Evolutionary conservation across 2,113 vertebrate species (phyloP).

Genomic region (Tetrao urogallus): DNA sequence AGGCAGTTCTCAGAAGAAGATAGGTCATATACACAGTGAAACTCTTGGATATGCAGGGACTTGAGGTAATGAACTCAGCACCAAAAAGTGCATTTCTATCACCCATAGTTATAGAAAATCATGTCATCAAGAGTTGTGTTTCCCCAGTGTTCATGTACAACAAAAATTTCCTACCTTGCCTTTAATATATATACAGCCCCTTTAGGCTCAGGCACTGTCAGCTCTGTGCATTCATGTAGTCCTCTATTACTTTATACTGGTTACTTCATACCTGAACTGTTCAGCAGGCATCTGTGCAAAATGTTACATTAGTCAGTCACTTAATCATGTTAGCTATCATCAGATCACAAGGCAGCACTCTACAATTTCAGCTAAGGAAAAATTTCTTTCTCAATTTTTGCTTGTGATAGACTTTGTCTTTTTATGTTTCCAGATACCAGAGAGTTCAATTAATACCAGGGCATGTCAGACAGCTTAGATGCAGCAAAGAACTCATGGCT

Average conservation of each 20-base stretch:
- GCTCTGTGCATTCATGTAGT: background rate
- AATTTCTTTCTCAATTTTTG: background rate
- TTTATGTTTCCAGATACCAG: background rate
- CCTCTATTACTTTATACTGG: no score
- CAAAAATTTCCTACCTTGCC: background rate
- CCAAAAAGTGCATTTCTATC: background rate
- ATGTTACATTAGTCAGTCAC: background rate
- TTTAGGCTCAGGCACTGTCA: background rate
- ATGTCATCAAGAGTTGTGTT: background rate
- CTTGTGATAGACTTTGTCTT: background rate
- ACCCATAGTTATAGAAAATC: background rate
- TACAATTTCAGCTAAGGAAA: background rate
- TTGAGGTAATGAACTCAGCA: background rate
- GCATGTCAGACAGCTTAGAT: constrained; percentile 5
- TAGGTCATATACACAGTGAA: background rate
- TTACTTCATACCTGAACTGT: background rate
- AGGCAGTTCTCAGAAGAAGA: background rate
- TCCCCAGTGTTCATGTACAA: background rate
- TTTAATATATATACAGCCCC: background rate
- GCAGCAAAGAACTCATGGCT: constrained; percentile 11
- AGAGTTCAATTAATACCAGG: background rate
- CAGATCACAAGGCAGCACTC: background rate
- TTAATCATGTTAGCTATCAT: background rate
- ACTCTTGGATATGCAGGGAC: background rate
- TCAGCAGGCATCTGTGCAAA: background rate